Conservation (phyloP, 2,113 vertebrate species). For the Glareola pratincola region DNA sequence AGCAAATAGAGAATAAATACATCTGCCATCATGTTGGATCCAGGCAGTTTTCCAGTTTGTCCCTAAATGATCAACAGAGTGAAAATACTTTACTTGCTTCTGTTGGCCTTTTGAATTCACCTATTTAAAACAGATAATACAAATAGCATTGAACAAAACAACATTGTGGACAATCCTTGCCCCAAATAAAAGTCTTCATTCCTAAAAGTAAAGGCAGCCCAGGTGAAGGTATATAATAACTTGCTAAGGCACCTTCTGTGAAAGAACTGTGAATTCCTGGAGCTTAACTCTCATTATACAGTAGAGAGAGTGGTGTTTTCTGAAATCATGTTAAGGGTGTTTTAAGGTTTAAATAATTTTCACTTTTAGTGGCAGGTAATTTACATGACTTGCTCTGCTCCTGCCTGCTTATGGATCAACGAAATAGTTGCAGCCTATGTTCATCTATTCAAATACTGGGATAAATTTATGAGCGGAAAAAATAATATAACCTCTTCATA, state of each 20-base stretch:
- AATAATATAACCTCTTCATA: not conserved
- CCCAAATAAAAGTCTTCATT: not conserved
- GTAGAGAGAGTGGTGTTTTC: not conserved
- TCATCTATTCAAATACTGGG: not conserved
- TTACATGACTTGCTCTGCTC: not conserved
- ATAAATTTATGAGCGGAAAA: not conserved
- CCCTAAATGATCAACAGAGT: not conserved
- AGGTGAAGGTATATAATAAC: not conserved
- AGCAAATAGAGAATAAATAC: slow-evolving; percentile 31
- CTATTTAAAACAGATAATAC: not conserved
- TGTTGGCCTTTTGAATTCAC: not conserved
- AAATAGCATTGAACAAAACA: not conserved
- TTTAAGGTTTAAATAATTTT: not conserved
- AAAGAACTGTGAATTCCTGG: not conserved
- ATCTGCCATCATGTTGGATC: slow-evolving; percentile 12
- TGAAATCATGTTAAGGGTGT: not conserved
- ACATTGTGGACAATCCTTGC: not conserved
- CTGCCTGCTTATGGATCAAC: not conserved
- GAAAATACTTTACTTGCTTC: not conserved
- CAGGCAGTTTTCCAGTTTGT: slow-evolving; percentile 28
- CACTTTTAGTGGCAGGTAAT: not conserved
- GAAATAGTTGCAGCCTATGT: not conserved
- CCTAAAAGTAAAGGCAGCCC: not conserved
- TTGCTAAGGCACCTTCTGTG: not conserved
- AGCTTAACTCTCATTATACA: not conserved